phyloP scores from a whole-genome alignment of 1,140 invertebrate species.

The Rhyacophila brunnea region DNA sequence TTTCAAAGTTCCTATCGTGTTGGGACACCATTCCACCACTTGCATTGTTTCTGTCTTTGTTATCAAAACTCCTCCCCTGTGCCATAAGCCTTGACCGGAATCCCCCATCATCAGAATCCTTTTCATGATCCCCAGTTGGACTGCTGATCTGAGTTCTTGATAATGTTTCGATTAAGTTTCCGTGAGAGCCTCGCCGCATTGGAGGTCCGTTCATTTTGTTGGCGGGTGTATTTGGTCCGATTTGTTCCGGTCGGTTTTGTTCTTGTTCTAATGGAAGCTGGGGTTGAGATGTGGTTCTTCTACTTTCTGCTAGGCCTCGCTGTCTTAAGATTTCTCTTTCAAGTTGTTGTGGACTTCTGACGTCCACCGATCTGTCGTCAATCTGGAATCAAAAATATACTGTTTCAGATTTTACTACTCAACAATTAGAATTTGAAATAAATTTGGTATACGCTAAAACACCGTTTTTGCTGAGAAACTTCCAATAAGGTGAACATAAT shows the following conservation, averaged over 20 bases:
- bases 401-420: too few species aligned
- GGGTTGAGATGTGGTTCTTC: conserved; percentile 63
- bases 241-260: conserved; percentile 23
- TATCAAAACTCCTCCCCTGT: conserved; percentile 50
- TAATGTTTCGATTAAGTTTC: conserved; percentile 55
- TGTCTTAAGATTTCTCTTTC: conserved; percentile 57
- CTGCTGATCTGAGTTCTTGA: conserved; percentile 38
- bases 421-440: too few species aligned
- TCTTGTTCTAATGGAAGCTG: conserved; percentile 62
- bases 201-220: conserved; percentile 24
- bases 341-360: conserved; percentile 58
- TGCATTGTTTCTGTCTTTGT: conserved; percentile 36
- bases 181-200: conserved; percentile 56
- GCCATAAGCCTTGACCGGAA: conserved; percentile 49
- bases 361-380: conserved; percentile 38
- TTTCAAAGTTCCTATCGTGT: conserved; percentile 25
- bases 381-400: conserved; percentile 16
- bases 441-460: too few species aligned
- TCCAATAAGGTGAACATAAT: too few species aligned
- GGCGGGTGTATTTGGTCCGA: conserved; percentile 19
- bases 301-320: conserved; percentile 53
- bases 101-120: conserved; percentile 60
- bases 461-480: too few species aligned
- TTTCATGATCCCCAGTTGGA: conserved; percentile 44
- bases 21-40: conserved; percentile 11